Conservation (phyloP, 2,888 invertebrate species). For the Tachystola acroxantha region DNA sequence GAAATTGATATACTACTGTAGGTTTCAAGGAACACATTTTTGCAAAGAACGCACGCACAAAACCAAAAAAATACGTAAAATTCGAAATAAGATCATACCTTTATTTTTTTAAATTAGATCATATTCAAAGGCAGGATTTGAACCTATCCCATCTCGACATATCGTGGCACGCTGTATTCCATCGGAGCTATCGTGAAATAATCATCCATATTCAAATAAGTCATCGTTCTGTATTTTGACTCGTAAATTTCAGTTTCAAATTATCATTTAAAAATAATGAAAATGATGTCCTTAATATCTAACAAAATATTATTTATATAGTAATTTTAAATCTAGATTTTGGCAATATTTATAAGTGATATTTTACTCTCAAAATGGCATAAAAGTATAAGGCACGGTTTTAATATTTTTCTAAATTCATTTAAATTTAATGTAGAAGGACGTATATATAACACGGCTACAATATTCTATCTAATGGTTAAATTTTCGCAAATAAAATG, state of each 20-base stretch:
- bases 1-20: too few relatives aligned
- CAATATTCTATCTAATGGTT: slow-evolving; percentile 25
- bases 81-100: too few relatives aligned
- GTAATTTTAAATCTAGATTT: slow-evolving; percentile 30
- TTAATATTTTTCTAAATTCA: slow-evolving; percentile 60
- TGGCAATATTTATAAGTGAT: slow-evolving; percentile 65
- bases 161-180: too few relatives aligned
- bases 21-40: too few relatives aligned
- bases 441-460: slow-evolving; percentile 62
- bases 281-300: slow-evolving; percentile 2
- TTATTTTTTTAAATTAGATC: too few relatives aligned
- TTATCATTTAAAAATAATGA: background rate
- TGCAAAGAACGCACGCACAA: too few relatives aligned
- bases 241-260: slow-evolving; percentile 12
- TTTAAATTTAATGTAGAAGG: slow-evolving; percentile 54
- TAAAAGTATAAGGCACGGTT: slow-evolving; percentile 76
- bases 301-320: slow-evolving; percentile 22
- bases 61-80: too few relatives aligned
- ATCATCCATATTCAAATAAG: too few relatives aligned
- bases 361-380: slow-evolving; percentile 71
- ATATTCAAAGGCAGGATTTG: too few relatives aligned
- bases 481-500: slow-evolving; percentile 10
- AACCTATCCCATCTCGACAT: too few relatives aligned
- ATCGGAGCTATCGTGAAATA: too few relatives aligned
- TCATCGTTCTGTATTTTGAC: too few relatives aligned